Evolutionary conservation across 2,113 vertebrate genomes (phyloP), one percentile per base, ranked within the genome.

Genomic region (Megaleporinus macrocephalus): DNA sequence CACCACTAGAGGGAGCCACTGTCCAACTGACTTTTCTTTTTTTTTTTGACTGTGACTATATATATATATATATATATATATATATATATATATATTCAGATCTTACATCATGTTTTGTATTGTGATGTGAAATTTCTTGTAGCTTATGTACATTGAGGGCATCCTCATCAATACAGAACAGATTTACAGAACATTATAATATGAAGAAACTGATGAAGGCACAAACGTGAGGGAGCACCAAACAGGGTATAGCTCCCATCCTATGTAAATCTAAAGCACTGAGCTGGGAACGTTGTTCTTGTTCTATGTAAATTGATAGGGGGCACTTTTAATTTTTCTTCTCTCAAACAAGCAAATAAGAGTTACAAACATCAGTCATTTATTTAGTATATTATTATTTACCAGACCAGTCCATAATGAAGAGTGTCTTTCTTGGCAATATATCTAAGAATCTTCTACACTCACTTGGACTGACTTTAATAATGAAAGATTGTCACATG

Each of bases 1-100:
- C 66, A 71, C 18, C 66, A 49, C 30, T 79, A 61, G 53, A 61
- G 26, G 77, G 66, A 20, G 24, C 65, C 26, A 26, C 15, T 79
- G 16, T 26, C n/a, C 15, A 47, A 49, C 20, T 22, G 9, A 10
- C 41, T 10, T 36, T 4, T 36, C 33, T 36, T 36, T n/a, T n/a
- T 36, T 36, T 6, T 6, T 36, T 36, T 36, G 33, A 5, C 4
- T 44, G 4, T 4, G 41, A 44, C 41, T 44, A 44, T 9, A 44
- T 44, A 44, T 44, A 9, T 4, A 1, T 44, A 1, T 44, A 9
- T 4, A 44, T 44, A 4, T 3, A 7, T 7, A 4, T 14, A 53
- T 53, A 16, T 73, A 10, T 29, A n/a, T 53, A 49, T 47, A 53
- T 12, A 53, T 22, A 53, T 29, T 73, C 18, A 65, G 1, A 30